A percentile compares a stretch with the other conserved stretches of the same genome.
These are phyloP conservation scores for Drepana falcataria DNA, from an alignment of 2,888 invertebrate species.

Conservation along the genomic window DNA sequence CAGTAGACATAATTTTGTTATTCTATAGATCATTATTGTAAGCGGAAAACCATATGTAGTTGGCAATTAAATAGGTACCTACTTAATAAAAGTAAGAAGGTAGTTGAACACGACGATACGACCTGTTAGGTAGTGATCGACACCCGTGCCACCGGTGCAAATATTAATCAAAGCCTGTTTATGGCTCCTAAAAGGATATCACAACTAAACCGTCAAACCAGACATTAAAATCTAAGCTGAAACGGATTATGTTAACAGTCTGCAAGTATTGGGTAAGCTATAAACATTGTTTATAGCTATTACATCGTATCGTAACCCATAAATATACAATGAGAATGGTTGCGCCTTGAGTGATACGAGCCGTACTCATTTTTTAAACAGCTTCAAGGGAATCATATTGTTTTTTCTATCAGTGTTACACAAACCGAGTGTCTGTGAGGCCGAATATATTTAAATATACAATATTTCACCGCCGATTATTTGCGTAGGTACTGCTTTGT, in stretches of 20 bases:
- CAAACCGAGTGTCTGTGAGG: not conserved
- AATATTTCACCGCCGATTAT: too few species aligned
- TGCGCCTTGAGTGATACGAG: not conserved
- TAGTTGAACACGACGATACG: too few species aligned
- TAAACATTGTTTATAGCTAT: slow-evolving; percentile 1
- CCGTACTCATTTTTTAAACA: not conserved
- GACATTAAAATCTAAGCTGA: not conserved
- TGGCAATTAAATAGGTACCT: too few species aligned
- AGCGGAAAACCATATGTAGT: too few species aligned
- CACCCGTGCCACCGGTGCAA: too few species aligned
- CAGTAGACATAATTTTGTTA: too few species aligned
- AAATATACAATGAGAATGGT: slow-evolving; percentile 1
- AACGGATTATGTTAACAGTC: not conserved
- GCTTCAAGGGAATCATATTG: not conserved
- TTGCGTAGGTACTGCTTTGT: too few species aligned
- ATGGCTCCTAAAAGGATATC: not conserved
- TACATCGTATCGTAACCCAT: not conserved
- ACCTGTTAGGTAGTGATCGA: too few species aligned
- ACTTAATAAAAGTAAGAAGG: too few species aligned
- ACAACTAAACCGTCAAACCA: not conserved
- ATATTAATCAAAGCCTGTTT: not conserved
- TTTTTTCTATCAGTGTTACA: not conserved
- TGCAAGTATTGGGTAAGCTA: not conserved
- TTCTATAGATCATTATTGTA: too few species aligned
- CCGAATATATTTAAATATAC: not conserved